Conservation (phyloP, 2,888 invertebrate species). For the Ceratothoa steindachneri region DNA sequence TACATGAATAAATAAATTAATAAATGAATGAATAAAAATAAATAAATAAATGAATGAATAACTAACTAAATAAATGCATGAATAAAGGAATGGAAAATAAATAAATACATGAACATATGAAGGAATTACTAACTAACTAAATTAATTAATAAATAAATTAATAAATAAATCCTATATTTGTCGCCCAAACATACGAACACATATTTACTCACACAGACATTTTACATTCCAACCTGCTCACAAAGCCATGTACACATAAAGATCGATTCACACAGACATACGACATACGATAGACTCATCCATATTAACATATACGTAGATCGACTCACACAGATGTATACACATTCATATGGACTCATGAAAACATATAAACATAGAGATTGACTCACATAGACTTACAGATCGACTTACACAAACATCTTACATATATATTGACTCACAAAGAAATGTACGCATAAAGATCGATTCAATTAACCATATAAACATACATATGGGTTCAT, state of each 20-base stretch:
- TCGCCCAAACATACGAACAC: no score
- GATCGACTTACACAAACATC: no score
- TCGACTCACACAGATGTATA: slow-evolving; percentile 9
- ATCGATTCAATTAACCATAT: no score
- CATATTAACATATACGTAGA: slow-evolving; percentile 16
- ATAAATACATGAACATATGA: background rate
- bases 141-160: background rate
- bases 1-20: slow-evolving; percentile 1
- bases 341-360: slow-evolving; percentile 11
- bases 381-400: slow-evolving; percentile 12
- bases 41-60: slow-evolving; percentile 1
- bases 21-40: slow-evolving; percentile 3
- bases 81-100: background rate
- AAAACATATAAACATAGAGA: slow-evolving; percentile 12
- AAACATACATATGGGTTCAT: no score
- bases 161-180: no score
- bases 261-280: background rate
- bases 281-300: background rate
- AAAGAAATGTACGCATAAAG: no score
- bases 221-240: no score
- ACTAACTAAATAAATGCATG: background rate
- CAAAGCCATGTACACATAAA: slow-evolving; percentile 16
- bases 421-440: no score
- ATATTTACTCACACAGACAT: no score
- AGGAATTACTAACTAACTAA: background rate